A percentile compares a stretch with the other conserved stretches of the same genome.
Evolutionary conservation across 1,140 invertebrate species (phyloP).

Genomic region (Spodoptera frugiperda): DNA sequence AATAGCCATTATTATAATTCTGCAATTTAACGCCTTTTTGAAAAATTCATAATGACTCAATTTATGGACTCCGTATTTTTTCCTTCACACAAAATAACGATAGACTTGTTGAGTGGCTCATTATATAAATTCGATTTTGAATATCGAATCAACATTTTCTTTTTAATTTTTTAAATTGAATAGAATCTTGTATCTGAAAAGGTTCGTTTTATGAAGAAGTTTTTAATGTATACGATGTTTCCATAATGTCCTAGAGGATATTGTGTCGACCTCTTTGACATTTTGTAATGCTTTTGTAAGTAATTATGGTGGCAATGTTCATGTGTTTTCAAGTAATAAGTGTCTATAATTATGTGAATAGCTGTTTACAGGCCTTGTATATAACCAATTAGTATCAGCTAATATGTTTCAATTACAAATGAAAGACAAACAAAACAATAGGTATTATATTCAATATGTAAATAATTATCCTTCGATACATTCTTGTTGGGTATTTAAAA

Average conservation of each 20-base stretch:
- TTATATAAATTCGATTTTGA: constrained; percentile 56
- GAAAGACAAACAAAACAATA: not conserved
- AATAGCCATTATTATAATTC: constrained; percentile 65
- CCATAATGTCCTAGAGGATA: constrained; percentile 11
- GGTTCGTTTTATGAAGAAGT: constrained; percentile 8
- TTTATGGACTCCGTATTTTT: constrained; percentile 61
- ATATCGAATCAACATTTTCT: constrained; percentile 35
- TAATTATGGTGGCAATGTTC: not conserved
- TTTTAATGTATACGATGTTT: constrained; percentile 9
- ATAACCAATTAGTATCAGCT: constrained; percentile 6
- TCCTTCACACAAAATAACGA: constrained; percentile 55
- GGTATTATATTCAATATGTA: too few species aligned
- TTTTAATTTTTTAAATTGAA: constrained; percentile 18
- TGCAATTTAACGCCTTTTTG: constrained; percentile 69
- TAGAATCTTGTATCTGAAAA: not conserved
- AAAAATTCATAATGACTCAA: constrained; percentile 74
- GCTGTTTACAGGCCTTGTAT: constrained; percentile 23
- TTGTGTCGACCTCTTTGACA: constrained; percentile 30
- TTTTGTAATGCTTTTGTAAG: constrained; percentile 12
- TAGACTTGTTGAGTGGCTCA: constrained; percentile 58
- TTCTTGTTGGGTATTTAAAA: too few species aligned
- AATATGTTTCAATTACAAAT: constrained; percentile 2
- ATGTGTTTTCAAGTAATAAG: constrained; percentile 7
- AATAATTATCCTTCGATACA: too few species aligned
- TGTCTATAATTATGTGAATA: constrained; percentile 17